phyloP scores from a whole-genome alignment of 2,797 vertebrate genomes.

The Notolabrus celidotus region DNA sequence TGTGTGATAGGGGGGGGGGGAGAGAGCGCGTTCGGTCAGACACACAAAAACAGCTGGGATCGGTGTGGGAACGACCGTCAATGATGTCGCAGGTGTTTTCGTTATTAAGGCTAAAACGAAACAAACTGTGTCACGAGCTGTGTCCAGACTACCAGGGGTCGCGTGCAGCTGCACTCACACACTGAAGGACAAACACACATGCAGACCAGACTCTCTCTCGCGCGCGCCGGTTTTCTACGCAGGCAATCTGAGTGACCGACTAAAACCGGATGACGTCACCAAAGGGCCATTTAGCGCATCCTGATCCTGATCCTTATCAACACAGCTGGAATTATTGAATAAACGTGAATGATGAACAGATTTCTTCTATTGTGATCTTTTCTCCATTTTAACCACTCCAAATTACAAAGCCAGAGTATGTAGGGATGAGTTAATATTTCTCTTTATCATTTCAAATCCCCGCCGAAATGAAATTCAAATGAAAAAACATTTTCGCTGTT shows the following conservation, averaged over 20 bases:
- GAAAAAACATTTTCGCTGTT: fast-evolving
- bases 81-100: background rate
- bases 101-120: background rate
- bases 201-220: background rate
- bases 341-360: background rate
- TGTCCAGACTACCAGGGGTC: background rate
- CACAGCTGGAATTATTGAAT: slow-evolving; percentile 52
- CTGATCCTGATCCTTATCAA: slow-evolving; percentile 16
- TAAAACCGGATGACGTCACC: slow-evolving; percentile 65
- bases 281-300: slow-evolving; percentile 17
- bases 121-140: background rate
- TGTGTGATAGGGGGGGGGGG: slow-evolving; percentile 73
- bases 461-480: background rate
- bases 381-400: background rate
- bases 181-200: slow-evolving; percentile 35
- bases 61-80: background rate
- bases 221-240: slow-evolving; percentile 39
- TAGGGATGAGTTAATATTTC: background rate
- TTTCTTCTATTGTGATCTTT: background rate
- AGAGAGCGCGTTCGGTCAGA: background rate
- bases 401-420: background rate
- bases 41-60: slow-evolving; percentile 16
- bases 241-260: slow-evolving; percentile 61
- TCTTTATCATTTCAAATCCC: no score
- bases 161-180: background rate